Percentiles rank a stretch among this genome's conserved stretches.
Evolutionary conservation across 2,113 vertebrate species (phyloP).

Genomic region (Tachysurus fulvidraco): DNA sequence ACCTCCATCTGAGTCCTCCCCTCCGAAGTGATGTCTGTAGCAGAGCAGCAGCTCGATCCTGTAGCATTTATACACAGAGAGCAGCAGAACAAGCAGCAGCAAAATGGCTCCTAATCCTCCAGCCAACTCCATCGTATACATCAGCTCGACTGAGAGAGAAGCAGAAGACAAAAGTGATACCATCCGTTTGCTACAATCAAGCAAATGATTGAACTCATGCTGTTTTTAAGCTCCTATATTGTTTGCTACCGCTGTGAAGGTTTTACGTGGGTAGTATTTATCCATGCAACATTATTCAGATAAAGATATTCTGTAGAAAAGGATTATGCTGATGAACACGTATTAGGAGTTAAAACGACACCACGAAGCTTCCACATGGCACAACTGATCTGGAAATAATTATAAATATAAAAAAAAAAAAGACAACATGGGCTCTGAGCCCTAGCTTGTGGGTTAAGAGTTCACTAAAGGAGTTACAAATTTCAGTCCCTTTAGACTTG

Average conservation of each 20-base stretch:
- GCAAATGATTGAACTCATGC: neutral
- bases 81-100: slow-evolving; percentile 91
- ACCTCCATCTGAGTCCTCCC: slow-evolving; percentile 94
- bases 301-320: neutral
- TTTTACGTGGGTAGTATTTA: neutral
- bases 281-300: neutral
- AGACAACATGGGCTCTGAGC: neutral
- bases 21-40: slow-evolving; percentile 95
- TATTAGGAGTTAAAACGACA: neutral
- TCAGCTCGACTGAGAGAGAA: slow-evolving; percentile 67
- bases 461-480: slow-evolving; percentile 2
- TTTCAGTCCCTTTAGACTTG: slow-evolving; percentile 14
- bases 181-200: neutral
- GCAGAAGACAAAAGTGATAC: neutral
- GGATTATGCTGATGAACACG: neutral
- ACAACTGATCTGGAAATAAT: neutral
- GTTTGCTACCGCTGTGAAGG: neutral
- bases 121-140: slow-evolving; percentile 98
- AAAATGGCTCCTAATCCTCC: slow-evolving; percentile 95
- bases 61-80: slow-evolving; percentile 96
- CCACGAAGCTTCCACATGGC: neutral
- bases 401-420: neutral
- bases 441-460: neutral
- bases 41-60: slow-evolving; percentile 98
- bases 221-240: neutral